These are phyloP conservation scores for Mesocentrotus franciscanus DNA, from an alignment of 53 echinoderm and acorn worm genomes.

Conservation along the genomic window DNA sequence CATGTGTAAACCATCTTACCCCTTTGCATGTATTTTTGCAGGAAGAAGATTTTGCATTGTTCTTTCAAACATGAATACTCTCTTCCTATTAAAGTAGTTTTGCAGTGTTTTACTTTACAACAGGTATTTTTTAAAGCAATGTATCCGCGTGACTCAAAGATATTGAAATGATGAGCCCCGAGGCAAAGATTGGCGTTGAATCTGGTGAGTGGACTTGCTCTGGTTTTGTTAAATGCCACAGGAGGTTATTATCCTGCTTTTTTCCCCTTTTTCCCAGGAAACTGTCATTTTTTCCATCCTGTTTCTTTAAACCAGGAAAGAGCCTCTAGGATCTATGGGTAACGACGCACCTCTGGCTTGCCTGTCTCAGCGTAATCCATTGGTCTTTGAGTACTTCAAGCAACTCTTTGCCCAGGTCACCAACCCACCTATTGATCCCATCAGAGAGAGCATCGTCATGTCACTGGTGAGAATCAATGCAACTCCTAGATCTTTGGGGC, in stretches of 20 bases:
- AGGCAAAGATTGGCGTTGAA: neutral
- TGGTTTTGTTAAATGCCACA: neutral
- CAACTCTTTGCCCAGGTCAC: conserved; percentile 99
- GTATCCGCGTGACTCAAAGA: neutral
- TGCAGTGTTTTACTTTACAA: neutral
- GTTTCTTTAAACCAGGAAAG: conserved; percentile 76
- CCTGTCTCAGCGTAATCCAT: conserved; percentile 86
- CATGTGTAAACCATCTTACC: neutral
- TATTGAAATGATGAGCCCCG: neutral
- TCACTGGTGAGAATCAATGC: conserved; percentile 85
- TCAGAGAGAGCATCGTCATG: conserved; percentile 97
- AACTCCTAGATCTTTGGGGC: too few relatives aligned
- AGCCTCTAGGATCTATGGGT: conserved; percentile 97
- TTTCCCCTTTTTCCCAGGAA: neutral
- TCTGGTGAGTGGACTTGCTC: neutral
- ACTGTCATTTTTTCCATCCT: neutral
- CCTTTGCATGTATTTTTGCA: neutral
- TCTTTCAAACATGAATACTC: neutral
- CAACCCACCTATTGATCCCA: conserved; percentile 97
- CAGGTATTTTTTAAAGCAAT: neutral
- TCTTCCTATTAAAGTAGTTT: neutral
- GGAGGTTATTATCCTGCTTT: neutral
- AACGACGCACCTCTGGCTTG: conserved; percentile 94
- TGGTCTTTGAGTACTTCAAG: conserved; percentile 98
- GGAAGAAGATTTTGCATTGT: neutral